Conservation (phyloP, 2,888 invertebrate genomes). For the Holacanthella duospinosa region DNA sequence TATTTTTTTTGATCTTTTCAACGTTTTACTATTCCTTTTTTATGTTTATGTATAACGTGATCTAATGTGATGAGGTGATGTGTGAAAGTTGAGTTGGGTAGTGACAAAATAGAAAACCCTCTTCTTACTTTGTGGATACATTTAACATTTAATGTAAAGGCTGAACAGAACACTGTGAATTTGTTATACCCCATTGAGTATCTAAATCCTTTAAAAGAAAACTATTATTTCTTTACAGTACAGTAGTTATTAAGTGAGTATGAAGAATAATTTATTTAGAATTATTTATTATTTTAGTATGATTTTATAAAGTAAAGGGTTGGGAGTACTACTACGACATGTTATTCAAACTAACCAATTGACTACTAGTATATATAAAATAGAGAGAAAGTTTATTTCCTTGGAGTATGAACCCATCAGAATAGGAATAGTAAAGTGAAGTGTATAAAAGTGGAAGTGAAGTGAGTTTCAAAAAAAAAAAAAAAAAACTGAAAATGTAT, state of each 20-base stretch:
- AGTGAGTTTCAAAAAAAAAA: constrained; percentile 16
- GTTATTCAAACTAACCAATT: background rate
- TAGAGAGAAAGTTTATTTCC: constrained; percentile 6
- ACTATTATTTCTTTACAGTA: too few relatives aligned
- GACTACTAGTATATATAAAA: too few relatives aligned
- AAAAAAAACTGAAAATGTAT: constrained; percentile 13
- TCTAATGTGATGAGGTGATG: constrained; percentile 8
- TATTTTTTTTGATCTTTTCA: too few relatives aligned
- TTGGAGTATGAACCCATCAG: background rate
- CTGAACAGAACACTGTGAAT: too few relatives aligned
- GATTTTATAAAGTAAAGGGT: too few relatives aligned
- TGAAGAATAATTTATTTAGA: too few relatives aligned
- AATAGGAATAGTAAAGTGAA: constrained; percentile 13
- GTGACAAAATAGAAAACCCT: background rate
- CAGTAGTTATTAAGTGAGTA: too few relatives aligned
- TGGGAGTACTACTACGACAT: background rate
- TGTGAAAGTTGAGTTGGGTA: constrained; percentile 7
- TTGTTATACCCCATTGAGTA: too few relatives aligned
- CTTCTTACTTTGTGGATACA: too few relatives aligned
- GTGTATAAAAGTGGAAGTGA: constrained; percentile 25
- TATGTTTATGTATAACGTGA: constrained; percentile 10
- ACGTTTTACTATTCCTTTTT: constrained; percentile 1
- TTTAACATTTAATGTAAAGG: too few relatives aligned
- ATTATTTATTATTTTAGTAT: too few relatives aligned
- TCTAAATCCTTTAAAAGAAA: too few relatives aligned